These are phyloP conservation scores for Autographa gamma DNA, from an alignment of 2,888 invertebrate genomes.

Conservation along the genomic window DNA sequence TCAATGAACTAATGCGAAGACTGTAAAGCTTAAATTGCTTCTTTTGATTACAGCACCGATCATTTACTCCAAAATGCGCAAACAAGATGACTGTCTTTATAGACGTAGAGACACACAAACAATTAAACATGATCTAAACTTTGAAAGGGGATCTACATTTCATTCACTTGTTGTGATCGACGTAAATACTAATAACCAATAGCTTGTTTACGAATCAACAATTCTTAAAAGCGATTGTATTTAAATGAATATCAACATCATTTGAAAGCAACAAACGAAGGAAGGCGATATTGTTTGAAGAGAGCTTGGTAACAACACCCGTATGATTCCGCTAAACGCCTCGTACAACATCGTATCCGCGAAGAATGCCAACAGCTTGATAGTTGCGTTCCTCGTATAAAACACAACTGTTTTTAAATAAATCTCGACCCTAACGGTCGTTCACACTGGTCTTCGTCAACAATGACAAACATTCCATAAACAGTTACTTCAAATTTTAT, in stretches of 20 bases:
- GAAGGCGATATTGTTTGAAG: conserved; percentile 24
- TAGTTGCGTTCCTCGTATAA: conserved; percentile 14
- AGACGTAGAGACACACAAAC: neutral
- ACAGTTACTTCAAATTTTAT: neutral
- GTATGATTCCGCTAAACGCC: conserved; percentile 26
- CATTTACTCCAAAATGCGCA: conserved; percentile 22
- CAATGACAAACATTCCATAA: neutral
- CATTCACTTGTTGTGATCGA: neutral
- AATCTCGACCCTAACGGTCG: conserved; percentile 3
- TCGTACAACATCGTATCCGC: conserved; percentile 33
- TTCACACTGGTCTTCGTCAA: conserved; percentile 2
- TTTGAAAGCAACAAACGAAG: conserved; percentile 21
- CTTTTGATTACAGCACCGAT: conserved; percentile 15
- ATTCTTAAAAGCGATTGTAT: neutral
- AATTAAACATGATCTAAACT: neutral
- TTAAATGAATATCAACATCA: conserved; percentile 10
- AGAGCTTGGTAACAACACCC: conserved; percentile 22
- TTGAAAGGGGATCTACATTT: neutral
- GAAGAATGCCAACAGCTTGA: conserved; percentile 36
- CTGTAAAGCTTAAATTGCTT: conserved; percentile 17
- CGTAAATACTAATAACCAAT: neutral
- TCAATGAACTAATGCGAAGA: neutral
- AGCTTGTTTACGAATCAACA: neutral
- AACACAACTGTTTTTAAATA: conserved; percentile 20
- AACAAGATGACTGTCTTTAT: conserved; percentile 3